A percentile compares a stretch with the other conserved stretches of the same genome.
Evolutionary conservation across 2,888 invertebrate species (phyloP).

Genomic region (Tinea trinotella): DNA sequence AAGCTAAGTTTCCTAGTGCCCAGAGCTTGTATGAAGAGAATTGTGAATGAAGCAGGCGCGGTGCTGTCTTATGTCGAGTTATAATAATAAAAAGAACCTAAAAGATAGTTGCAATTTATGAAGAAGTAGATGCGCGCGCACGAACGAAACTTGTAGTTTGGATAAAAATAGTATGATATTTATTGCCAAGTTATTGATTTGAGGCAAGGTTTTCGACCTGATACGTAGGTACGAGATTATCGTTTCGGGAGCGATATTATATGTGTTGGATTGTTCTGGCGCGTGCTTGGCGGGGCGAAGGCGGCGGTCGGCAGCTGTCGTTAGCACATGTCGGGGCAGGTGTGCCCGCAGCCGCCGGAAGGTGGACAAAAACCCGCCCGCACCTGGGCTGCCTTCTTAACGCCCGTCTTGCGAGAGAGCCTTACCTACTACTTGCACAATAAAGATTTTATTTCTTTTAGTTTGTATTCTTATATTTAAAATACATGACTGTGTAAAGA

Average conservation of each 20-base stretch:
- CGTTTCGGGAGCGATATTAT: not conserved
- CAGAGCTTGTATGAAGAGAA: too few species aligned
- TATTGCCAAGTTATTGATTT: not conserved
- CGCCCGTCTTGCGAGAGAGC: conserved; percentile 6
- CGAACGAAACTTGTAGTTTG: too few species aligned
- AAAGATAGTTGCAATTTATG: too few species aligned
- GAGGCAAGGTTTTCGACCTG: conserved; percentile 3
- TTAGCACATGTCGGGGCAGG: conserved; percentile 46
- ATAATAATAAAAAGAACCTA: too few species aligned
- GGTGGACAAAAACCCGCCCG: conserved; percentile 62
- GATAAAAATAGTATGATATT: too few species aligned
- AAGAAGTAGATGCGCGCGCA: too few species aligned
- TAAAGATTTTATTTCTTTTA: too few species aligned
- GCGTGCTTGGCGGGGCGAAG: conserved; percentile 18
- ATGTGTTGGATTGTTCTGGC: conserved; percentile 6
- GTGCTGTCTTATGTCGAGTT: too few species aligned
- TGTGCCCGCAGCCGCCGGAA: conserved; percentile 63
- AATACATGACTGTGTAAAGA: too few species aligned
- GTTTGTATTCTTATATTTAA: too few species aligned
- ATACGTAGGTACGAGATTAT: not conserved
- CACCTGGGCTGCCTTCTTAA: conserved; percentile 49
- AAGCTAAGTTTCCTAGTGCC: too few species aligned
- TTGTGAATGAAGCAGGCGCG: too few species aligned
- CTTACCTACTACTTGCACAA: conserved; percentile 48
- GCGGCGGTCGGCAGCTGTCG: conserved; percentile 51